Conservation (phyloP, 2,113 vertebrate genomes). For the Nyctereutes procyonoides region DNA sequence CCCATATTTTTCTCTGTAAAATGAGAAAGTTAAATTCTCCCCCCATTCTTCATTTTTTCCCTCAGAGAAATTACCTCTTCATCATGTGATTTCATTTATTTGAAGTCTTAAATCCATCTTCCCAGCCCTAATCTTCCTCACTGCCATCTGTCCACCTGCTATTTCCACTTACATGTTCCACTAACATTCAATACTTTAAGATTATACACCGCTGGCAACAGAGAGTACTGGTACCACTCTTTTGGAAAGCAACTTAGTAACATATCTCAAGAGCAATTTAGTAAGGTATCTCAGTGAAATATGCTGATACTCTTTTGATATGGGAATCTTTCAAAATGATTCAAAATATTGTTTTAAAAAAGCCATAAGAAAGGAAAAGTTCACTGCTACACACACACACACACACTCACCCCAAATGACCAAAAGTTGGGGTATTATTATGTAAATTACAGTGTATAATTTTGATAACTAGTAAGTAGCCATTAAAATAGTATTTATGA, state of each 20-base stretch:
- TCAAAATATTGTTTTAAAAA: slow-evolving; percentile 11
- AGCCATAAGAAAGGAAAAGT: not conserved
- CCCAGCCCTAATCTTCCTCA: not conserved
- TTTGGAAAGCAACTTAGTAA: not conserved
- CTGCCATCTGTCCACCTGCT: not conserved
- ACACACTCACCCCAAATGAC: not conserved
- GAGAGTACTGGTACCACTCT: not conserved
- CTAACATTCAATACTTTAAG: not conserved
- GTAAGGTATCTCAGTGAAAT: not conserved
- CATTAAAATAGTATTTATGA: not conserved
- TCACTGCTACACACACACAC: not conserved
- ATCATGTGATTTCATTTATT: not conserved
- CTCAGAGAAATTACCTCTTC: not conserved
- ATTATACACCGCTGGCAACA: not conserved
- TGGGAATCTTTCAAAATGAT: not conserved
- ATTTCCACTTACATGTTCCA: not conserved
- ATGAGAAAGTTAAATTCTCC: not conserved
- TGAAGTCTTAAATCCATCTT: not conserved
- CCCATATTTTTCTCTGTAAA: not conserved
- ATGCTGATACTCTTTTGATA: not conserved
- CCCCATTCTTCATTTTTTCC: not conserved
- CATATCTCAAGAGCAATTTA: not conserved
- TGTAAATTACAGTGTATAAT: not conserved
- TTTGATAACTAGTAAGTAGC: not conserved
- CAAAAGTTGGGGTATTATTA: not conserved